These are phyloP conservation scores for Rhingia rostrata DNA, from an alignment of 2,888 invertebrate species.

Conservation along the genomic window DNA sequence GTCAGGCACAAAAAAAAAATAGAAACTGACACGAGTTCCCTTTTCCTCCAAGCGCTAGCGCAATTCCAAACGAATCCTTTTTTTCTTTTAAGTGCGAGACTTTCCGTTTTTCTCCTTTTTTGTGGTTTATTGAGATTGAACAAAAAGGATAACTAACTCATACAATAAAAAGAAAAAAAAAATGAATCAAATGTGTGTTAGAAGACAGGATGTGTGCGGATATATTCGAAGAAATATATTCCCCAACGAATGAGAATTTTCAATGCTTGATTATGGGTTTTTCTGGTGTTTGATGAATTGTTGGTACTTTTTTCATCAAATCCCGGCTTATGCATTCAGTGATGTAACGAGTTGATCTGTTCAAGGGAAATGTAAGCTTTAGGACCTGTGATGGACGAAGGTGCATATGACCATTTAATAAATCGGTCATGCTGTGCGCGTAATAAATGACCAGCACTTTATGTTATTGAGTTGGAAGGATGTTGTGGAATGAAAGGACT, in stretches of 20 bases:
- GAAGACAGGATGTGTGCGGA: background rate
- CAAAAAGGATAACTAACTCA: constrained; percentile 32
- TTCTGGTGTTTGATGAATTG: constrained; percentile 12
- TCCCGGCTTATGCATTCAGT: background rate
- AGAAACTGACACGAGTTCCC: background rate
- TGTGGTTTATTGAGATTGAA: constrained; percentile 26
- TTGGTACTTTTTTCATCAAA: constrained; percentile 1
- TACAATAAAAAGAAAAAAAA: constrained; percentile 6
- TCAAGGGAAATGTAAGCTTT: background rate
- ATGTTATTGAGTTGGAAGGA: background rate
- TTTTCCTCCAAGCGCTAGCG: background rate
- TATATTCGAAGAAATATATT: background rate
- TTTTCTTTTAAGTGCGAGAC: background rate
- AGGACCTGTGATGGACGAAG: constrained; percentile 17
- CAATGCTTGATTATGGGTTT: constrained; percentile 28
- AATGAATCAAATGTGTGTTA: constrained; percentile 14
- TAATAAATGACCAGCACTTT: constrained; percentile 37
- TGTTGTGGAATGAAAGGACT: background rate
- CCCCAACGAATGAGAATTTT: background rate
- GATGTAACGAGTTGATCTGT: background rate
- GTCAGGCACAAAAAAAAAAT: background rate
- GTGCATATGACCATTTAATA: constrained; percentile 24
- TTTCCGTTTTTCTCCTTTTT: constrained; percentile 7
- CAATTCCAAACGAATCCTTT: constrained; percentile 22
- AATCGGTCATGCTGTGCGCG: constrained; percentile 29